Base-by-base conservation (phyloP, 2,113 vertebrate species). In the human (Homo sapiens) region DNA sequence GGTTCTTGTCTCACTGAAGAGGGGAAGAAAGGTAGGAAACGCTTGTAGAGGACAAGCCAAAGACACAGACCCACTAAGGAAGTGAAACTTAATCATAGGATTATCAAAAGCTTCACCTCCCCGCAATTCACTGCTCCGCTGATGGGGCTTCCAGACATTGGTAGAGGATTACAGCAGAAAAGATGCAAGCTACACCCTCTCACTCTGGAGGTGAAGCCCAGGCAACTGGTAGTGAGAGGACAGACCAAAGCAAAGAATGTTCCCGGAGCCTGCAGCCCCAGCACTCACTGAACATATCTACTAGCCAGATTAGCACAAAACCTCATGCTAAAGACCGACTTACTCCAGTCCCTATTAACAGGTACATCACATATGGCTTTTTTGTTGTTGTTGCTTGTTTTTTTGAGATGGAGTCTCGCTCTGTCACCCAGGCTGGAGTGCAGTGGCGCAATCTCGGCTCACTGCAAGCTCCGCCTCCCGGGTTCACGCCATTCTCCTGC, bases 281-380 rank as follows among this genome's bases (percentile, higher is more conserved):
- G n/a, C 4, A 13, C 22, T 1, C 38, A 27, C 12, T 35, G 17
- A 18, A 32, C 40, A 35, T 12, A 6, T 18, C 23, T 57, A 50
- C 16, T 14, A 48, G 20, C 40, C 40, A 3, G 23, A 16, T 10
- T 0, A 59, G 43, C 3, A 20, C 2, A n/a, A n/a, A n/a, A 22
- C 16, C 6, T 78, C 50, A 76, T 30, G 9, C 12, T 50, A 11
- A 23, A 23, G 2, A 61, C 8, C 16, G 35, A 6, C 1, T 52
- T 38, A 27, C 3, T 13, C 57, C 14, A 4, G 14, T 66, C 38
- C 7, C 30, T 57, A 25, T 16, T 25, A 20, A 13, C 1, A 3
- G 25, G 6, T 2, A 4, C 8, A 30, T 6, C 7, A n/a, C 32
- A 27, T 5, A 2, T 27, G 10, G 57, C 27, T n/a, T 90, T 18